A percentile compares a stretch with the other conserved stretches of the same genome.
phyloP scores from a whole-genome alignment of 1,140 invertebrate species.

The Hypsibius dujardini region DNA sequence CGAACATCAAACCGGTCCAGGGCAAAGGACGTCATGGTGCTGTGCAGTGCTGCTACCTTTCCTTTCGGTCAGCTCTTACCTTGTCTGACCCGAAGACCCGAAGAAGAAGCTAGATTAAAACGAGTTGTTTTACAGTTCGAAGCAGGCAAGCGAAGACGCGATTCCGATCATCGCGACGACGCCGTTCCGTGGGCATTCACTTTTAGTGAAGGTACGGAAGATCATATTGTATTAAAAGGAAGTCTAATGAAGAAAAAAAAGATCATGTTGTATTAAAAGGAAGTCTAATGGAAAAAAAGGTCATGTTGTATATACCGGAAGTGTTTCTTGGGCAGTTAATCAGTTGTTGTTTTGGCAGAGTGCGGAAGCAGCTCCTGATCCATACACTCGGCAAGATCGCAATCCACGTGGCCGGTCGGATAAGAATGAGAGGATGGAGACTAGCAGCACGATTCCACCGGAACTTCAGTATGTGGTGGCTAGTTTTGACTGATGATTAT shows the following conservation, averaged over 20 bases:
- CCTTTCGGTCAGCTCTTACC: not conserved
- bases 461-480: not conserved
- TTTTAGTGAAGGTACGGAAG: not conserved
- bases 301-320: not conserved
- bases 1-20: not conserved
- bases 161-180: not conserved
- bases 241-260: not conserved
- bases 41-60: not conserved
- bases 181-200: not conserved
- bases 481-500: not conserved
- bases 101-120: not conserved
- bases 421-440: not conserved
- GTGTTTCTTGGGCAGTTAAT: not conserved
- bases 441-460: not conserved
- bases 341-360: not conserved
- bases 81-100: not conserved
- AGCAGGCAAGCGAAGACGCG: not conserved
- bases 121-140: not conserved
- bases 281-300: not conserved
- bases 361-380: constrained; percentile 4
- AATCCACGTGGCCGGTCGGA: not conserved
- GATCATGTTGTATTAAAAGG: not conserved
- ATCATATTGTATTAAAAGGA: not conserved
- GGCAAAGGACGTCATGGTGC: not conserved
- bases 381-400: not conserved